Evolutionary conservation across 2,113 vertebrate species (phyloP).

Genomic region (Hippocampus abdominalis): DNA sequence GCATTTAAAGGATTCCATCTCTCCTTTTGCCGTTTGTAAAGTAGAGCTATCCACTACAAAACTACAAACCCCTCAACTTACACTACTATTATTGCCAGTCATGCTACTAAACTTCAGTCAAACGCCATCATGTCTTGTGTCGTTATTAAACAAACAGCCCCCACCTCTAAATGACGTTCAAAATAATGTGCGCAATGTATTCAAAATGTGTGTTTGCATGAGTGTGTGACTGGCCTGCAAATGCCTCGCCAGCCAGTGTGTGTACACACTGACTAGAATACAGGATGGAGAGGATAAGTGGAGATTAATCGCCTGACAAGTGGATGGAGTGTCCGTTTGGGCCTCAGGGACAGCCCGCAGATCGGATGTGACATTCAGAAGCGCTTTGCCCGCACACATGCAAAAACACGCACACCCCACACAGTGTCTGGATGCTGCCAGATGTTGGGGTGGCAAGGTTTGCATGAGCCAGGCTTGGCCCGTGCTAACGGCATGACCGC

Average conservation of each 20-base stretch:
- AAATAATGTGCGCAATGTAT: too few species aligned
- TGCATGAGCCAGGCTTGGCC: not conserved
- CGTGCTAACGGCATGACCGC: not conserved
- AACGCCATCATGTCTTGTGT: too few species aligned
- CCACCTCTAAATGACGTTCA: conserved; percentile 30
- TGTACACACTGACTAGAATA: conserved; percentile 39
- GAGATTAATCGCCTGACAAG: conserved; percentile 70
- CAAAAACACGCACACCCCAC: conserved; percentile 14
- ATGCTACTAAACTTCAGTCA: too few species aligned
- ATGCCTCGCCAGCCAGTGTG: conserved; percentile 34
- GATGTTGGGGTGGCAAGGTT: not conserved
- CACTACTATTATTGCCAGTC: too few species aligned
- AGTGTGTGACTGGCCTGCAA: conserved; percentile 30
- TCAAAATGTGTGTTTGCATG: not conserved
- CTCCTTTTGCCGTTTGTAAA: too few species aligned
- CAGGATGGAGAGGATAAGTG: conserved; percentile 47
- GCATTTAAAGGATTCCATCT: too few species aligned
- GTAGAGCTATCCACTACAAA: too few species aligned
- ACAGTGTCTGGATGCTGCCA: not conserved
- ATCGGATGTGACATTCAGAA: conserved; percentile 67
- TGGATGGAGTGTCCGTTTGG: conserved; percentile 68
- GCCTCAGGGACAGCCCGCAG: conserved; percentile 60
- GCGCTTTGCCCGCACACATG: conserved; percentile 40
- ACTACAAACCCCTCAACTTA: too few species aligned
- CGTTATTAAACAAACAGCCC: conserved; percentile 15